These are phyloP conservation scores for Pheosia gnoma DNA, from an alignment of 2,888 invertebrate genomes.

Conservation along the genomic window DNA sequence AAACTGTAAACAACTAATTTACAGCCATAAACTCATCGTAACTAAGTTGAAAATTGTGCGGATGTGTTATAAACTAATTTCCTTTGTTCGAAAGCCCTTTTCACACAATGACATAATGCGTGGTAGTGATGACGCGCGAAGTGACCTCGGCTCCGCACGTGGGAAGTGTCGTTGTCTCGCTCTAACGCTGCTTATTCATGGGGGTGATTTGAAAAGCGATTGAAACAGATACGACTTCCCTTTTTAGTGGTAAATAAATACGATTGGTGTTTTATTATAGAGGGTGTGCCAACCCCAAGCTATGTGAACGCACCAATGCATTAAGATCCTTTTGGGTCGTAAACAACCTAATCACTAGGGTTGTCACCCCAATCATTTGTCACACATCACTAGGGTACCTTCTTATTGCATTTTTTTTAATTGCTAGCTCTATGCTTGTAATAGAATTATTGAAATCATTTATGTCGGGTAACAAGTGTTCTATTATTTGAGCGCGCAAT, in stretches of 20 bases:
- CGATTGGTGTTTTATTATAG: neutral
- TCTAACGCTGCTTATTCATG: conserved; percentile 29
- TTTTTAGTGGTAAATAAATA: conserved; percentile 17
- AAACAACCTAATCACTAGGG: too few relatives aligned
- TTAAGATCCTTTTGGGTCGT: too few relatives aligned
- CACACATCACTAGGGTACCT: too few relatives aligned
- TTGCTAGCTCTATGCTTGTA: too few relatives aligned
- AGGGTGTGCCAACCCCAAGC: too few relatives aligned
- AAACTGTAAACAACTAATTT: conserved; percentile 7
- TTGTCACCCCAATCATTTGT: too few relatives aligned
- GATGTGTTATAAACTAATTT: conserved; percentile 29
- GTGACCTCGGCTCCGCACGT: conserved; percentile 50
- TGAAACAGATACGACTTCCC: conserved; percentile 26
- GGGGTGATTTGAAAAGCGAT: conserved; percentile 22
- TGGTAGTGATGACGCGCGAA: conserved; percentile 50
- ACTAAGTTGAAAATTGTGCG: conserved; percentile 26
- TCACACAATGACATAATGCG: conserved; percentile 48
- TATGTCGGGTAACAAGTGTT: too few relatives aligned
- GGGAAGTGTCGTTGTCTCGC: conserved; percentile 33
- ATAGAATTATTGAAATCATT: too few relatives aligned
- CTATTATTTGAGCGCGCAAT: too few relatives aligned
- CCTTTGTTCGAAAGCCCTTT: conserved; percentile 58
- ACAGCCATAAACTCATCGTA: conserved; percentile 4
- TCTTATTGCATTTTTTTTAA: too few relatives aligned
- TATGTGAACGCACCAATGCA: too few relatives aligned